Conservation (phyloP, 2,888 invertebrate genomes). For the Chelonus formosanus region DNA sequence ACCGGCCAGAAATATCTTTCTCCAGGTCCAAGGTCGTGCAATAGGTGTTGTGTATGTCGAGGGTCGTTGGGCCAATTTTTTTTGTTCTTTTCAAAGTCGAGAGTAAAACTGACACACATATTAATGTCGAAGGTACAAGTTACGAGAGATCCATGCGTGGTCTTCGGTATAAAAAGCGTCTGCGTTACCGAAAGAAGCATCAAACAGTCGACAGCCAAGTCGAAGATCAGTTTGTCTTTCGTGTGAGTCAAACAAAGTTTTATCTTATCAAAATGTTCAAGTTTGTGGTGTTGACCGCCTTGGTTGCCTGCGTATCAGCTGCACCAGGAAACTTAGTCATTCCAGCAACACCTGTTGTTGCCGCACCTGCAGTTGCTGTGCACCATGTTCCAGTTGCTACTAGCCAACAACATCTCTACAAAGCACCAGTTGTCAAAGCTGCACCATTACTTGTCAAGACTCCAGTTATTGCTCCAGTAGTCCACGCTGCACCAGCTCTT, state of each 20-base stretch:
- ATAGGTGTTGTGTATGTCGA: slow-evolving; percentile 25
- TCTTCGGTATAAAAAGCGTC: slow-evolving; percentile 25
- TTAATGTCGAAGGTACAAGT: slow-evolving; percentile 24
- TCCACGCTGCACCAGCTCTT: slow-evolving; percentile 55
- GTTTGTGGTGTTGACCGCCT: slow-evolving; percentile 41
- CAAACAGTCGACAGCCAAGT: slow-evolving; percentile 19
- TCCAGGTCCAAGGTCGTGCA: slow-evolving; percentile 28
- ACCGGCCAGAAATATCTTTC: slow-evolving; percentile 17
- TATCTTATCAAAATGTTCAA: slow-evolving; percentile 38
- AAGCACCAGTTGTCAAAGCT: slow-evolving; percentile 63
- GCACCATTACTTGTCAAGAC: slow-evolving; percentile 57
- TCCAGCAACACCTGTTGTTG: slow-evolving; percentile 41
- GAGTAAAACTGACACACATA: slow-evolving; percentile 26
- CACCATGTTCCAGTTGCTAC: slow-evolving; percentile 63
- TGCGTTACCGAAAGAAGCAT: slow-evolving; percentile 20
- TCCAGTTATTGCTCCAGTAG: slow-evolving; percentile 48
- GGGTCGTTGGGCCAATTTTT: slow-evolving; percentile 29
- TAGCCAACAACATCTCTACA: slow-evolving; percentile 56
- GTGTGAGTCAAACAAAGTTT: slow-evolving; percentile 3
- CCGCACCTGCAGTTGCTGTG: slow-evolving; percentile 56
- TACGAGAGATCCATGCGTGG: not conserved
- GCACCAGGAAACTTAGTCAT: slow-evolving; percentile 48
- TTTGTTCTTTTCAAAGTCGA: slow-evolving; percentile 25
- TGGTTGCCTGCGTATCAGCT: slow-evolving; percentile 60
- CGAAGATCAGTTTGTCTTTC: slow-evolving; percentile 2